Percentiles rank a stretch among this genome's conserved stretches.
phyloP scores from a whole-genome alignment of 2,797 vertebrate genomes.

The Pangasius djambal region DNA sequence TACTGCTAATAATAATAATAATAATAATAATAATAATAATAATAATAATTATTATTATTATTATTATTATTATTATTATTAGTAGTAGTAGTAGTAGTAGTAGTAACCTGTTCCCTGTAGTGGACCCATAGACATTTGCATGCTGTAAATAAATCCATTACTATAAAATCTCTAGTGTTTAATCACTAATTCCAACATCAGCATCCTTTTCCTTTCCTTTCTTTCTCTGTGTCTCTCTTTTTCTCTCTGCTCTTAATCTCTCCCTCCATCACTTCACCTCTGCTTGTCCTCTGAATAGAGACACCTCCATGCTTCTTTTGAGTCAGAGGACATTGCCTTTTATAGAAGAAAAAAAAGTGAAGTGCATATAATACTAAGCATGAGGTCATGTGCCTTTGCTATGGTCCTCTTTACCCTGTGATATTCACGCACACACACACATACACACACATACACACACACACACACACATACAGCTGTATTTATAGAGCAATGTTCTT shows the following conservation, averaged over 20 bases:
- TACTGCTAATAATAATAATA: not conserved
- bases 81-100: too few relatives aligned
- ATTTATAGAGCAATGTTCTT: slow-evolving; percentile 74
- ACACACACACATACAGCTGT: slow-evolving; percentile 50
- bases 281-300: slow-evolving; percentile 35
- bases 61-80: not conserved
- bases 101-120: not conserved
- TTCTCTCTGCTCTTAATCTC: slow-evolving; percentile 3
- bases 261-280: slow-evolving; percentile 3
- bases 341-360: slow-evolving; percentile 40
- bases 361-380: slow-evolving; percentile 34
- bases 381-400: slow-evolving; percentile 41
- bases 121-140: not conserved
- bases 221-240: not conserved
- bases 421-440: not conserved
- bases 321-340: slow-evolving; percentile 51
- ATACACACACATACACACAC: not conserved
- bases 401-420: slow-evolving; percentile 11
- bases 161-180: not conserved
- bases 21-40: too few relatives aligned
- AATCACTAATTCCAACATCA: slow-evolving; percentile 8
- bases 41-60: not conserved
- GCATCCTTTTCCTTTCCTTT: not conserved
- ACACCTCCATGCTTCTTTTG: slow-evolving; percentile 30
- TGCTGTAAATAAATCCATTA: not conserved